A percentile compares a stretch with the other conserved stretches of the same genome.
Evolutionary conservation across 2,888 invertebrate genomes (phyloP).

Genomic region (Plebejus melissa): DNA sequence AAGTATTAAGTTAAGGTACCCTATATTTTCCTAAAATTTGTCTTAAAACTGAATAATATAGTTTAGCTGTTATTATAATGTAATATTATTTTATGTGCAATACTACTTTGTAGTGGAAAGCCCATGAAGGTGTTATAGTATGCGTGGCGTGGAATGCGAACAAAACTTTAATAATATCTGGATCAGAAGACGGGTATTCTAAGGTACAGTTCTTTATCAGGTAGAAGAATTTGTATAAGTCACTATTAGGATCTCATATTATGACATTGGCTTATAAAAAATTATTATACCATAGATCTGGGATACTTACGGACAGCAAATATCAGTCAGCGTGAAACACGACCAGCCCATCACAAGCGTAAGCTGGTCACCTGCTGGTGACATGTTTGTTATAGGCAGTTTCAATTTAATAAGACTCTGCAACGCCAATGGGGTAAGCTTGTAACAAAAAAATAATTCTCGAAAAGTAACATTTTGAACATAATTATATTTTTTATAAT

Average conservation of each 20-base stretch:
- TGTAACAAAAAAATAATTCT: background rate
- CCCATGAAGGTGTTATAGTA: slow-evolving; percentile 95
- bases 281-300: slow-evolving; percentile 80
- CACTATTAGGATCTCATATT: background rate
- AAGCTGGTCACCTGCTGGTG: slow-evolving; percentile 95
- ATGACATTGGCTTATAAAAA: background rate
- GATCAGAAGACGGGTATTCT: slow-evolving; percentile 95
- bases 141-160: slow-evolving; percentile 97
- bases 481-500: background rate
- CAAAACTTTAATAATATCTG: slow-evolving; percentile 94
- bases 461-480: background rate
- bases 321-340: slow-evolving; percentile 91
- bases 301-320: slow-evolving; percentile 93
- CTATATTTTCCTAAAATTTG: background rate
- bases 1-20: too few relatives aligned
- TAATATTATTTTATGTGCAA: background rate
- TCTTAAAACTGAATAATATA: background rate
- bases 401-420: slow-evolving; percentile 95
- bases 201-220: slow-evolving; percentile 74
- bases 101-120: slow-evolving; percentile 88
- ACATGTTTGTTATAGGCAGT: slow-evolving; percentile 94
- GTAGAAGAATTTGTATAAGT: background rate
- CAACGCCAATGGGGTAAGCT: slow-evolving; percentile 88
- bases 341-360: slow-evolving; percentile 95
- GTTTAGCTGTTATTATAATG: background rate